These are phyloP conservation scores for Eulemur rufifrons DNA, from an alignment of 2,113 vertebrate species.

Conservation along the genomic window DNA sequence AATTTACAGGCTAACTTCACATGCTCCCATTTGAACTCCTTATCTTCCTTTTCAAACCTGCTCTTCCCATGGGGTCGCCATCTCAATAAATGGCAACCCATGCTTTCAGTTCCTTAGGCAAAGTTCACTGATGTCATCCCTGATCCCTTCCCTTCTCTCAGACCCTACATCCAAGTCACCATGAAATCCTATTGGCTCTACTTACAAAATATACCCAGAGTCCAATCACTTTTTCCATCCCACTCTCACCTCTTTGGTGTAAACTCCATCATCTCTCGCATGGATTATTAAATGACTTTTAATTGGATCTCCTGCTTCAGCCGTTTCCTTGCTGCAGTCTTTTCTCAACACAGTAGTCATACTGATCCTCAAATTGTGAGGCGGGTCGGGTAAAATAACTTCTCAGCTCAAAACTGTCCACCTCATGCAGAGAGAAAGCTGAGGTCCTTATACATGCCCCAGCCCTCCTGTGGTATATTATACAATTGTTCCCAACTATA, in stretches of 20 bases:
- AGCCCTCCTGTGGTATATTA: neutral
- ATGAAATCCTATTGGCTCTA: neutral
- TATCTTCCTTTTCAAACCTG: neutral
- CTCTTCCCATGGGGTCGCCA: neutral
- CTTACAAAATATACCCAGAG: neutral
- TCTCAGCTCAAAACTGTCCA: neutral
- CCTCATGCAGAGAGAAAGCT: neutral
- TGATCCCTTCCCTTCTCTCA: neutral
- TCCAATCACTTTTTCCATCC: neutral
- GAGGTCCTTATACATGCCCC: neutral
- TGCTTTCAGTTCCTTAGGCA: neutral
- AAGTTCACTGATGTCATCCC: neutral
- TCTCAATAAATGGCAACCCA: neutral
- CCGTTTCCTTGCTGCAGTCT: neutral
- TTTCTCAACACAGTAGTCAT: neutral
- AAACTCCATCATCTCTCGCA: neutral
- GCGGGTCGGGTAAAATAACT: neutral
- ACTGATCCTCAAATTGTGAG: neutral
- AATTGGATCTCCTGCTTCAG: neutral
- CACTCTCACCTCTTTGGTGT: neutral
- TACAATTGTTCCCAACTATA: neutral
- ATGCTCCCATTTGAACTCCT: neutral
- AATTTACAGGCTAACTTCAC: neutral
- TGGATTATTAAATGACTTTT: neutral
- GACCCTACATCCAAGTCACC: neutral